Conservation (phyloP, 37 sponge, comb jelly and placozoan genomes). For the Bolinopsis microptera region DNA sequence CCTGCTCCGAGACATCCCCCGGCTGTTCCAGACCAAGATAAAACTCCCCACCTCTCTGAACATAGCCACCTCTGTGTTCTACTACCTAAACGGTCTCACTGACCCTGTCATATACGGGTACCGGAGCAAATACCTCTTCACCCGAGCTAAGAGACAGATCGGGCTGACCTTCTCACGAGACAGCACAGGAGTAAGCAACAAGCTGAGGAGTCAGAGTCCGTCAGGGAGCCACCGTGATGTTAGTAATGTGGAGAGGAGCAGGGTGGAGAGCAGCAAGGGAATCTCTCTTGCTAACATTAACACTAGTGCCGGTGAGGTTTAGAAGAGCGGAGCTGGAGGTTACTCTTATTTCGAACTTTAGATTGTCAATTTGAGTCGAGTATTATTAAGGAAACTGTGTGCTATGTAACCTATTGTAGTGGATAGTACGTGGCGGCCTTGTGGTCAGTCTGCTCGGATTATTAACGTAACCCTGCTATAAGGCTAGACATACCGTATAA, state of each 20-base stretch:
- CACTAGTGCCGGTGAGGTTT: too few species aligned
- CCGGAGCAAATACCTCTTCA: conserved; percentile 3
- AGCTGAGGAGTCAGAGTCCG: background rate
- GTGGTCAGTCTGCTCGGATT: too few species aligned
- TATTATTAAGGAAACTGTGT: too few species aligned
- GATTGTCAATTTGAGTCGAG: too few species aligned
- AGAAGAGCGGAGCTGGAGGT: too few species aligned
- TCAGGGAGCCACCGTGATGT: background rate
- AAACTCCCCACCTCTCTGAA: background rate
- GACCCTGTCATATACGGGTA: conserved; percentile 9
- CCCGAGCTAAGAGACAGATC: background rate
- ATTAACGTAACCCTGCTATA: too few species aligned
- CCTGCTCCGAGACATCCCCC: background rate
- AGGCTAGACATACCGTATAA: too few species aligned
- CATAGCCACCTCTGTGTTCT: background rate
- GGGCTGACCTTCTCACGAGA: conserved; percentile 73
- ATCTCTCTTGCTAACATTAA: background rate
- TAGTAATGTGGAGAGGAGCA: too few species aligned
- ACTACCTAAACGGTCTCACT: conserved; percentile 5
- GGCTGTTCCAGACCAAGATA: background rate
- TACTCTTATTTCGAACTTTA: too few species aligned
- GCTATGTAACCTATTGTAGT: too few species aligned
- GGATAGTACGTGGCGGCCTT: too few species aligned
- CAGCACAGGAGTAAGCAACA: conserved; percentile 57
- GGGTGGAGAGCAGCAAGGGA: background rate